Percentiles rank a stretch among this genome's conserved stretches.
Evolutionary conservation across 2,797 vertebrate species (phyloP).

Genomic region (Antrozous pallidus): DNA sequence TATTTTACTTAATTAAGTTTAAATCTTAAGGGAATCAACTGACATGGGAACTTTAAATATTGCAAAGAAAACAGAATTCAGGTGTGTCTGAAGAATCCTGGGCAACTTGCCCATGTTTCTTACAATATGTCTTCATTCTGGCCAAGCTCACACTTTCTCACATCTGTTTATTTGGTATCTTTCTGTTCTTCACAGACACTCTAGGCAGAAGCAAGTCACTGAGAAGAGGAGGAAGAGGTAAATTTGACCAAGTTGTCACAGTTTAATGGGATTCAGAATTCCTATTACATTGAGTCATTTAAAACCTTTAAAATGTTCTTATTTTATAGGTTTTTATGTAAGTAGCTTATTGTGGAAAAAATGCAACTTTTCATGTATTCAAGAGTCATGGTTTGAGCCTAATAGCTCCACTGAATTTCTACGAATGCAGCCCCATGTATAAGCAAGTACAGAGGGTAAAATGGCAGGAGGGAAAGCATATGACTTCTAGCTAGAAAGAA

Average conservation of each 20-base stretch:
- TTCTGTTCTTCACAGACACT: constrained; percentile 49
- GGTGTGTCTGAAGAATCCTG: constrained; percentile 54
- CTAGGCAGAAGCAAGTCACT: background rate
- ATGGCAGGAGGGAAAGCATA: constrained; percentile 26
- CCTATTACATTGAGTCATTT: constrained; percentile 43
- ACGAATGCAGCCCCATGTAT: background rate
- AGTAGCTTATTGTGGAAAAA: constrained; percentile 3
- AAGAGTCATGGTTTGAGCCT: background rate
- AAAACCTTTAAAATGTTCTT: constrained; percentile 20
- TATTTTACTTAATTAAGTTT: constrained; percentile 53
- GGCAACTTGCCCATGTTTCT: constrained; percentile 47
- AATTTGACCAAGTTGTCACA: constrained; percentile 57
- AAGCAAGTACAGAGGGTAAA: constrained; percentile 42
- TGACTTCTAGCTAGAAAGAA: constrained; percentile 24
- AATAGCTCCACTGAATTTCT: constrained; percentile 11
- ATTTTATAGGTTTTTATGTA: constrained; percentile 57
- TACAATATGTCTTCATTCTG: constrained; percentile 49
- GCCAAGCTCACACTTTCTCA: constrained; percentile 58
- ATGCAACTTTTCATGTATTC: constrained; percentile 5
- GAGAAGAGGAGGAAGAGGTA: constrained; percentile 47
- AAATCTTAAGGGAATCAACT: constrained; percentile 37
- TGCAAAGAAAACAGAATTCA: constrained; percentile 57
- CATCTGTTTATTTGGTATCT: constrained; percentile 65
- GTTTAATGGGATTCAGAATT: constrained; percentile 54
- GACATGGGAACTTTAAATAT: constrained; percentile 10